phyloP scores from a whole-genome alignment of 2,797 vertebrate genomes.

The Knipowitschia caucasica region DNA sequence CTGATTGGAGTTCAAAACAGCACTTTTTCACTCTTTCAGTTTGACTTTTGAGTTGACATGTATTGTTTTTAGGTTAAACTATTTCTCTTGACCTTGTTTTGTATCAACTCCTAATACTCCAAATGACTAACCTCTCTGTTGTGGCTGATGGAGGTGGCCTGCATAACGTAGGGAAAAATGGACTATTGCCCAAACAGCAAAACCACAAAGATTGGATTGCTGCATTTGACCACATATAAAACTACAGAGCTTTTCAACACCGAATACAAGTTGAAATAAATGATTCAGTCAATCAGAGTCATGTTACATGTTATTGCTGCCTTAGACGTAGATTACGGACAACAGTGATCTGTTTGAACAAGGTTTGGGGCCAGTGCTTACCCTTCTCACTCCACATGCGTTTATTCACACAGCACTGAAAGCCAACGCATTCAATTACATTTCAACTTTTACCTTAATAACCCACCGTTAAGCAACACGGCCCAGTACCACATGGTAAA shows the following conservation, averaged over 20 bases:
- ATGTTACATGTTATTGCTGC: conserved; percentile 37
- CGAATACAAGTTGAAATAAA: conserved; percentile 38
- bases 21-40: background rate
- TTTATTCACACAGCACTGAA: conserved; percentile 37
- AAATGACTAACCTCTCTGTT: conserved; percentile 21
- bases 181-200: conserved; percentile 7
- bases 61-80: background rate
- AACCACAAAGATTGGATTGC: too few relatives aligned
- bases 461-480: conserved; percentile 14
- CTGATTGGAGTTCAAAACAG: background rate
- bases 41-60: background rate
- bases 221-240: conserved; percentile 47
- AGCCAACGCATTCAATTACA: conserved; percentile 27
- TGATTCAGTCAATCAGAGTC: conserved; percentile 44
- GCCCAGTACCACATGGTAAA: background rate
- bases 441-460: conserved; percentile 36
- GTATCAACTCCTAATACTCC: conserved; percentile 17
- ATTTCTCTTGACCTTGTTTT: conserved; percentile 17
- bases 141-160: conserved; percentile 18
- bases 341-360: conserved; percentile 58
- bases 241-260: conserved; percentile 28
- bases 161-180: conserved; percentile 28
- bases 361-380: conserved; percentile 52
- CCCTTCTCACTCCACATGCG: conserved; percentile 64
- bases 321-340: conserved; percentile 45